A percentile compares a stretch with the other conserved stretches of the same genome.
Evolutionary conservation across 2,888 invertebrate species (phyloP).

Genomic region (Zele albiditarsus): DNA sequence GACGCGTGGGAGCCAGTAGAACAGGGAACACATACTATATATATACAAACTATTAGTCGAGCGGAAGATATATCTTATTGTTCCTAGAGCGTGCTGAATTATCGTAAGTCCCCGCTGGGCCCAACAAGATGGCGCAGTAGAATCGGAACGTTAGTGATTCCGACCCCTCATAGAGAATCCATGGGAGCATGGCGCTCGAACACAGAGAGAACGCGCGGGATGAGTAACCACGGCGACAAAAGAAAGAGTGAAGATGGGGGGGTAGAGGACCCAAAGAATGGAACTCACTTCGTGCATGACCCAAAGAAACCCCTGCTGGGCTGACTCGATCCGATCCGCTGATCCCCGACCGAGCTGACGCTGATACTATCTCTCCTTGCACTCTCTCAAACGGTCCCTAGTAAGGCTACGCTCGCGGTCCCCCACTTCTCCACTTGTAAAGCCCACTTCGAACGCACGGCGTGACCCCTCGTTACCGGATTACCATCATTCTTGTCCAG

Average conservation of each 20-base stretch:
- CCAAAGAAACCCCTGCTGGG: constrained; percentile 72
- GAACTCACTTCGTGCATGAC: constrained; percentile 71
- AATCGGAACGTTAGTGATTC: constrained; percentile 68
- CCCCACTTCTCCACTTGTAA: constrained; percentile 21
- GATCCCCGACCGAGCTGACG: constrained; percentile 71
- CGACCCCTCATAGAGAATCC: constrained; percentile 68
- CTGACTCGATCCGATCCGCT: constrained; percentile 70
- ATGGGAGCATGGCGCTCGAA: constrained; percentile 14
- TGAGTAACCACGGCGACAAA: background rate
- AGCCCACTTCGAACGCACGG: constrained; percentile 27
- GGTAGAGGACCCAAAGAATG: constrained; percentile 58
- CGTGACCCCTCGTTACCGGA: constrained; percentile 49
- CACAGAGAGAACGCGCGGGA: constrained; percentile 25
- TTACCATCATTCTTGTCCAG: constrained; percentile 50
- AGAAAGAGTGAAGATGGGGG: background rate
- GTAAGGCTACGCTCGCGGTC: constrained; percentile 38
- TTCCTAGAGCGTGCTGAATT: constrained; percentile 54
- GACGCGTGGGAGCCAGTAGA: constrained; percentile 23
- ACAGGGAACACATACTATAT: constrained; percentile 46
- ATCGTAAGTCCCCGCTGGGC: constrained; percentile 48
- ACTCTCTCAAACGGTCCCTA: constrained; percentile 47
- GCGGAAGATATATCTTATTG: constrained; percentile 64
- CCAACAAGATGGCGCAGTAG: constrained; percentile 57
- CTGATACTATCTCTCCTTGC: constrained; percentile 70
- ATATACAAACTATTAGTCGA: constrained; percentile 58